Evolutionary conservation across 2,888 invertebrate genomes (phyloP), one percentile per base, ranked within the genome.

Genomic region (Phorcus lineatus): DNA sequence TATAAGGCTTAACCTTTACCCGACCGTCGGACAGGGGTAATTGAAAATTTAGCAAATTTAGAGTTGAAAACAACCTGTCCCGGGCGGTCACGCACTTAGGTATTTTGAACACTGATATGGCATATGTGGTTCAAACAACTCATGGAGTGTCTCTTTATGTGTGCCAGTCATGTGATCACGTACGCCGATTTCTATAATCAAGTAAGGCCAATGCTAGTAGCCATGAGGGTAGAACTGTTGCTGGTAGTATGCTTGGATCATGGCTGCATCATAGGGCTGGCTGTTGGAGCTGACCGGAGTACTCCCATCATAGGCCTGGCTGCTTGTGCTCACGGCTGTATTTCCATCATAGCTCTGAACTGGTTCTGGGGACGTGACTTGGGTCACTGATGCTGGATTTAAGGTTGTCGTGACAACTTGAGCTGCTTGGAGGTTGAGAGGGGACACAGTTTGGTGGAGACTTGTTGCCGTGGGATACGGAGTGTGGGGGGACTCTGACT

Each of bases 241-340:
- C n/a, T 79, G 79, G 19, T 79, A 79, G 24, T 79, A 79, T 17
- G 74, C 79, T 52, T 79, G 79, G 1, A 79, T 57, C 52, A 79
- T 57, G 53, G 79, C 57, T 55, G 79, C 57, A 40, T 79, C 79
- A 24, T 78, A 78, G 19, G 62, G 40, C 52, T 78, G 77, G 19
- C 66, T 40, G 66, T 57, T 47, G 66, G 28, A 17, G 31, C 70
- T 36, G 3, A 62, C 62, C 16, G 62, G 28, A 40, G 36, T 19
- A 11, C 16, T 36, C 0, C 24, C 36, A 31, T 70, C 70, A 9
- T 70, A 70, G 11, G 17, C n/a, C 70, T 70, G 70, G 47, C 11
- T 62, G 66, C 31, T 22, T 19, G 28, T 70, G 17, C 70, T 36
- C 4, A 62, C 62, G 9, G 62, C 13, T 19, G 36, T 40, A 19